A percentile compares a stretch with the other conserved stretches of the same genome.
Evolutionary conservation across 2,113 vertebrate genomes (phyloP).

Genomic region (Stegastes partitus): DNA sequence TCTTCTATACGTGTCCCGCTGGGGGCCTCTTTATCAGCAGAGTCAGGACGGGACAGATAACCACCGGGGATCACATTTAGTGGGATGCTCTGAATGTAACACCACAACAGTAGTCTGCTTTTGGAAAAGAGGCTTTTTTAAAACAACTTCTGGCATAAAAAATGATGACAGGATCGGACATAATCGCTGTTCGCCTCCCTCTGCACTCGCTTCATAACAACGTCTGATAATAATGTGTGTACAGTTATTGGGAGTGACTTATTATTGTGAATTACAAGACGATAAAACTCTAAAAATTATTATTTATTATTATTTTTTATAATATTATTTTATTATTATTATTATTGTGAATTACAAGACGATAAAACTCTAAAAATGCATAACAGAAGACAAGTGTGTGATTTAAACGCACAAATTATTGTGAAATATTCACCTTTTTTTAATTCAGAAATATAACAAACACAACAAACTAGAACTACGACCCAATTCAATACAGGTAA

Average conservation of each 20-base stretch:
- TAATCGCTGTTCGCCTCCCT: background rate
- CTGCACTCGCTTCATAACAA: background rate
- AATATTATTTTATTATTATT: too few relatives aligned
- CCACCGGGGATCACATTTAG: background rate
- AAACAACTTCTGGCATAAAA: background rate
- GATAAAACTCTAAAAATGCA: background rate
- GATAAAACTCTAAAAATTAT: too few relatives aligned
- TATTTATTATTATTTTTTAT: too few relatives aligned
- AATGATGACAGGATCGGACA: background rate
- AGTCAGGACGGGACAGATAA: conserved; percentile 61
- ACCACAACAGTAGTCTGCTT: background rate
- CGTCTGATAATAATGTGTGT: background rate
- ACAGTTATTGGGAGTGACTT: background rate
- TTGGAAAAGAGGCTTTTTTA: background rate
- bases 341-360: background rate
- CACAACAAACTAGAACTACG: conserved; percentile 39
- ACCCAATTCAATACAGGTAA: conserved; percentile 42
- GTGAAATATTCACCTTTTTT: conserved; percentile 53
- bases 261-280: background rate
- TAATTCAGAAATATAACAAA: conserved; percentile 73
- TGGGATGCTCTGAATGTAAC: conserved; percentile 7
- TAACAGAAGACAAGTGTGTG: background rate
- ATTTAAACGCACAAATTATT: background rate
- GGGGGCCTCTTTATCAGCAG: conserved; percentile 60
- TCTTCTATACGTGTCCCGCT: conserved; percentile 7